A percentile compares a stretch with the other conserved stretches of the same genome.
Conservation (phyloP, 2,888 invertebrate species). For the Aporophyla lueneburgensis region DNA sequence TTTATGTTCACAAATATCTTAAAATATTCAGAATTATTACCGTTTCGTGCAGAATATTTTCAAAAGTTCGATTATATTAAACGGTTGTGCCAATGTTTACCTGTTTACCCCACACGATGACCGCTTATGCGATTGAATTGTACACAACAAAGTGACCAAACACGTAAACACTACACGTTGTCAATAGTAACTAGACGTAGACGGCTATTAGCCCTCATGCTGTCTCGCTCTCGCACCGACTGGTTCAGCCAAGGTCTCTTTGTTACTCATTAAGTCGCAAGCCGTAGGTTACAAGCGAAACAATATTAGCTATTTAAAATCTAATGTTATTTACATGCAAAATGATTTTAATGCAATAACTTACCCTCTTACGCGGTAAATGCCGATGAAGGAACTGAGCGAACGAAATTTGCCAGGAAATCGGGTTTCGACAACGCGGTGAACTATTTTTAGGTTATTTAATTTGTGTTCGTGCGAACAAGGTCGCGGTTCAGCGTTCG, state of each 20-base stretch:
- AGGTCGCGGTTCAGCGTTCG: conserved; percentile 64
- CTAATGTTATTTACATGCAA: conserved; percentile 27
- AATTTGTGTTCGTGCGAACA: conserved; percentile 66
- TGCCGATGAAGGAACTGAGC: conserved; percentile 46
- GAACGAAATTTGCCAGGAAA: conserved; percentile 55
- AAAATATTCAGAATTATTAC: background rate
- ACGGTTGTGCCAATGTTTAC: conserved; percentile 38
- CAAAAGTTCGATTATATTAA: conserved; percentile 25
- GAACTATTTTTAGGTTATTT: conserved; percentile 75
- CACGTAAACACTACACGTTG: conserved; percentile 34
- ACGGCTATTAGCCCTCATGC: conserved; percentile 63
- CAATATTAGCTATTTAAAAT: conserved; percentile 9
- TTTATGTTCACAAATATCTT: conserved; percentile 1
- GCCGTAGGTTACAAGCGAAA: conserved; percentile 18
- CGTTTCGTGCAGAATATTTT: conserved; percentile 24
- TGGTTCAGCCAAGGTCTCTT: conserved; percentile 43
- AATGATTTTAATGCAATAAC: conserved; percentile 49
- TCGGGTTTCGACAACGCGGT: conserved; percentile 57
- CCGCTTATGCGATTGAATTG: conserved; percentile 40
- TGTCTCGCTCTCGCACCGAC: conserved; percentile 57
- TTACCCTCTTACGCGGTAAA: conserved; percentile 63
- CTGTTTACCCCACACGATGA: conserved; percentile 32
- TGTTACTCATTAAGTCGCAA: conserved; percentile 32
- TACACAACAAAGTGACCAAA: conserved; percentile 48
- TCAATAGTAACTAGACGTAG: conserved; percentile 51